Percentiles rank a stretch among this genome's conserved stretches.
phyloP scores from a whole-genome alignment of 2,888 invertebrate genomes.

The Cheilosia grossa region DNA sequence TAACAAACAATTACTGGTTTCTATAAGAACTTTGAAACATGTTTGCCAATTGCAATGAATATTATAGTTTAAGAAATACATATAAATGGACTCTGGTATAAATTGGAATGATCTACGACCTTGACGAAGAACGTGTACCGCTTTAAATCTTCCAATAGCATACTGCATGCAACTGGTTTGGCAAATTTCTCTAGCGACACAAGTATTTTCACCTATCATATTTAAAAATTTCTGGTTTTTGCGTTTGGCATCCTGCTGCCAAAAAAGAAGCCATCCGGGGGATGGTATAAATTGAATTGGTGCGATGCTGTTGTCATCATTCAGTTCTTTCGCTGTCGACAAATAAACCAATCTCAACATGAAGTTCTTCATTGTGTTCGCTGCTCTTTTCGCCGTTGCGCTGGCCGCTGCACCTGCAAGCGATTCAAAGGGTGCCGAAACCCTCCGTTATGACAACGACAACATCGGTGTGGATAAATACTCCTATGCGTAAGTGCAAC shows the following conservation, averaged over 20 bases:
- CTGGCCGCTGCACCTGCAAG: background rate
- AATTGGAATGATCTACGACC: too few species aligned
- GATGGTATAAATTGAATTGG: background rate
- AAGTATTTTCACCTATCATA: background rate
- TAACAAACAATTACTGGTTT: too few species aligned
- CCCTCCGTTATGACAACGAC: background rate
- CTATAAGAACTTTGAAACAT: too few species aligned
- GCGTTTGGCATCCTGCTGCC: background rate
- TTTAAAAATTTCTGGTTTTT: background rate
- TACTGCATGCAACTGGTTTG: too few species aligned
- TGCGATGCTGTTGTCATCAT: background rate
- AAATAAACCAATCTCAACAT: constrained; percentile 7
- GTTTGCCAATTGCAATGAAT: too few species aligned
- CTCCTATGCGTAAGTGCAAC: background rate
- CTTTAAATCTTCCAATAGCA: too few species aligned
- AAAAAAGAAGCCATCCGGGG: too few species aligned
- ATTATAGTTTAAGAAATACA: too few species aligned
- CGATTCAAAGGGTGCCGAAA: background rate
- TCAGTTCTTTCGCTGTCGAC: background rate
- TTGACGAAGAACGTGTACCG: too few species aligned
- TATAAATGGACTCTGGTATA: too few species aligned
- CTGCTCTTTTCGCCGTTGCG: constrained; percentile 11
- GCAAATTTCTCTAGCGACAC: too few species aligned
- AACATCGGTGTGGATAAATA: background rate
- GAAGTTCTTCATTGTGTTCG: constrained; percentile 14